Evolutionary conservation across 2,113 vertebrate species (phyloP).

Genomic region (Panurus biarmicus): DNA sequence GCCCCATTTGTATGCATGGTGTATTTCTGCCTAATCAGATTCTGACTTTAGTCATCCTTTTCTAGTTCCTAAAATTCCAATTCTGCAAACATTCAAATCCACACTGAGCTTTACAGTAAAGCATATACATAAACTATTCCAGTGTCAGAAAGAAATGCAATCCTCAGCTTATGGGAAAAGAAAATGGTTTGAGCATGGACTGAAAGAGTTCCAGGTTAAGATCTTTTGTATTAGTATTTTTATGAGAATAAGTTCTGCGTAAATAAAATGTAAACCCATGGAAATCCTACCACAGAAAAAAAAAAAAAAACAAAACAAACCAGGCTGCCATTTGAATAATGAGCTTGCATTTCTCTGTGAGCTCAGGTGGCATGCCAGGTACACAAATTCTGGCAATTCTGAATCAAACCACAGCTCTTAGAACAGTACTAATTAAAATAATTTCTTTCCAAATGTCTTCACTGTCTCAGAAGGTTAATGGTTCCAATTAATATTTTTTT

Average conservation of each 20-base stretch:
- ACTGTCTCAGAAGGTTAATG: neutral
- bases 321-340: slow-evolving; percentile 2
- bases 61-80: neutral
- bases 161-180: neutral
- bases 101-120: neutral
- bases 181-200: neutral
- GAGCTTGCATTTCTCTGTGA: neutral
- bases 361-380: neutral
- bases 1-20: neutral
- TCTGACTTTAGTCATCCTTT: neutral
- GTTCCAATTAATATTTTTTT: neutral
- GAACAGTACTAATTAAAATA: neutral
- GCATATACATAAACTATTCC: neutral
- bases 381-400: neutral
- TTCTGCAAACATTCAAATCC: neutral
- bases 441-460: neutral
- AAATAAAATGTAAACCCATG: neutral
- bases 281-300: neutral
- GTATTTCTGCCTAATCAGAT: neutral
- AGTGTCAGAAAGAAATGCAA: neutral
- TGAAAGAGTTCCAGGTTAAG: neutral
- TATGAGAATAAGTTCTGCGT: neutral
- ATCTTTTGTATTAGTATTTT: neutral
- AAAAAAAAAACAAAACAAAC: neutral
- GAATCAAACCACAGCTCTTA: neutral